Evolutionary conservation across 2,797 vertebrate species (phyloP), one percentile per base, ranked within the genome.

Genomic region (Sebastes matsubarae): DNA sequence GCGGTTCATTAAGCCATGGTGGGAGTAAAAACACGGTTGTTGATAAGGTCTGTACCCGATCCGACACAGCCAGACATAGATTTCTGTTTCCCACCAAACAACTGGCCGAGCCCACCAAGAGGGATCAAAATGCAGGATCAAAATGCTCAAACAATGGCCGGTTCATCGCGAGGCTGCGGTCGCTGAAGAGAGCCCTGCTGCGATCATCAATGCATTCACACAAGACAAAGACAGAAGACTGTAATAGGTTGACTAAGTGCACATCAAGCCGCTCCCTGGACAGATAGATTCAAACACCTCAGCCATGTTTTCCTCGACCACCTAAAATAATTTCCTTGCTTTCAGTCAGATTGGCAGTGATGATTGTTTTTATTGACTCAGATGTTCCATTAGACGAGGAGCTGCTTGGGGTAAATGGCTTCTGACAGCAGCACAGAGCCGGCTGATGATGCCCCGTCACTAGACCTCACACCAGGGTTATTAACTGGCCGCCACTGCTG

Each of bases 291-390:
- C 77, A 89, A 90, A 90, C 79, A 87, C 80, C 82, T 77, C 77
- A 34, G 78, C 80, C 77, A 73, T 92, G 89, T 94, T 94, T 93
- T 92, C 81, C 85, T 94, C 90, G 89, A 92, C 91, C 89, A 90
- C 88, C 83, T 89, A 88, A 94, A 95, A 96, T 93, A 85, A 94
- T 95, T 94, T 92, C 93, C 92, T 83, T 82, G 92, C 94, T 93
- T 93, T 96, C 93, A 89, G 89, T 78, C 75, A 80, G 85, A 94
- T 89, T 95, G 94, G 92, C 92, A 81, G 83, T 87, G 91, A 95
- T 95, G 93, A 94, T 95, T 95, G 93, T 95, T 95, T 95, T 94
- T 95, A 96, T 96, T 95, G 94, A 95, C 93, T 95, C 90, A 85
- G 91, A 95, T 96, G 93, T 95, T 95, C 94, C 94, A 96, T 96